These are phyloP conservation scores for Cydia amplana DNA, from an alignment of 1,140 invertebrate genomes.

Conservation along the genomic window DNA sequence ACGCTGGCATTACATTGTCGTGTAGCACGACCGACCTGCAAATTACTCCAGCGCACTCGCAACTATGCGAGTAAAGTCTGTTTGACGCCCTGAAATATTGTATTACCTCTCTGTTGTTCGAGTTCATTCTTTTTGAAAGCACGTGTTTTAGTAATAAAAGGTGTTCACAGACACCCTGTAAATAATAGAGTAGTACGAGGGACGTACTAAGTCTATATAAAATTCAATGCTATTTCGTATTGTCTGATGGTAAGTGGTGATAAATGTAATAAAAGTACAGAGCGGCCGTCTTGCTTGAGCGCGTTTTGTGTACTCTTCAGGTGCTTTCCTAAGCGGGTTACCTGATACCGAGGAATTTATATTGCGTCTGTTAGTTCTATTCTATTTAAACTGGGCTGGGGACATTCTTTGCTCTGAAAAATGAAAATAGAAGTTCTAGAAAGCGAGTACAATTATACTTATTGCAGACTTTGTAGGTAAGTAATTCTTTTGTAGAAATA, in stretches of 20 bases:
- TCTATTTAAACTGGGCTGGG: conserved; percentile 1
- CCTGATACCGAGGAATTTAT: conserved; percentile 20
- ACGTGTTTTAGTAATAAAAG: conserved; percentile 13
- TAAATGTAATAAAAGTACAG: conserved; percentile 18
- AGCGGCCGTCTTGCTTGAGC: background rate
- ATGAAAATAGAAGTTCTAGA: background rate
- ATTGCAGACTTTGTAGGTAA: background rate
- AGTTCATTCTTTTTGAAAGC: conserved; percentile 6
- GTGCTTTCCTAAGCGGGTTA: conserved; percentile 18
- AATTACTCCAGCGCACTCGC: conserved; percentile 10
- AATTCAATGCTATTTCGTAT: conserved; percentile 17
- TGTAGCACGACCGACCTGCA: background rate
- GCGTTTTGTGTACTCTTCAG: conserved; percentile 15
- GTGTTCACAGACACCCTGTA: conserved; percentile 10
- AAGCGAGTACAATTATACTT: background rate
- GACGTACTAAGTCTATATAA: conserved; percentile 14
- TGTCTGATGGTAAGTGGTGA: conserved; percentile 2
- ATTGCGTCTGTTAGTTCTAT: conserved; percentile 10
- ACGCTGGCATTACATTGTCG: conserved; percentile 10
- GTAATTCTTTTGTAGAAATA: background rate
- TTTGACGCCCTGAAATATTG: conserved; percentile 18
- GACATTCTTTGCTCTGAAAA: background rate
- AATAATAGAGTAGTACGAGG: conserved; percentile 11
- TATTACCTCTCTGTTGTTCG: conserved; percentile 19
- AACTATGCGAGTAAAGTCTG: conserved; percentile 1